Base-by-base conservation (phyloP, 2,888 invertebrate species). In the Polydesmus complanatus region DNA sequence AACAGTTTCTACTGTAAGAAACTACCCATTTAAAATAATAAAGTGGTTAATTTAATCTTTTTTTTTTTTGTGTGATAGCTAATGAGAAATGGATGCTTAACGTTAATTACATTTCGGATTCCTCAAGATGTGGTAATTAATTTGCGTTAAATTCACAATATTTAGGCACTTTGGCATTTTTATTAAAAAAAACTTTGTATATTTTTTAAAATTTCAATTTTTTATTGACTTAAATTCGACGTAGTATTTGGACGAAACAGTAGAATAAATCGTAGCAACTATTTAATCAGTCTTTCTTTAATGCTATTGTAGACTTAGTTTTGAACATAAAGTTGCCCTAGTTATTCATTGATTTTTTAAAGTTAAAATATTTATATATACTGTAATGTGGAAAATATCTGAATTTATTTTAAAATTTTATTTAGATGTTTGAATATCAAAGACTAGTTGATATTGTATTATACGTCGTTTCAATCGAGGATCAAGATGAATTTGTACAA, bases 61-160 rank as follows among this genome's bases (percentile, higher is more conserved):
- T 61, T 23, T 53, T 53, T 37, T n/a, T 57, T 61, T 47, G 47
- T n/a, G 47, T 61, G 60, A 18, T 54, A 68, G 73, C 93, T 96
- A 92, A 88, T 96, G 83, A 79, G 95, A 60, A 96, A 97, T 75
- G 94, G 94, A 58, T 95, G 95, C 74, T 80, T 96, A 63, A 93
- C 93, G 0, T 78, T 96, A 49, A 94, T 93, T 71, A 92, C 94
- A 75, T 93, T 95, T 73, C 88, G 86, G 73, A 92, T 97, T 73
- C 96, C 96, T 1, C 82, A 83, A 67, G 96, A 96, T 79, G 90
- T 97, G 74, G 91, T 91, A 77, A 77, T 82, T 79, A 49, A n/a
- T n/a, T n/a, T n/a, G n/a, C n/a, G n/a, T n/a, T n/a, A n/a, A n/a
- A n/a, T n/a, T n/a, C n/a, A n/a, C n/a, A n/a, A n/a, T n/a, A n/a